Conservation (phyloP, 2,888 invertebrate genomes). For the Atrina japonica region DNA sequence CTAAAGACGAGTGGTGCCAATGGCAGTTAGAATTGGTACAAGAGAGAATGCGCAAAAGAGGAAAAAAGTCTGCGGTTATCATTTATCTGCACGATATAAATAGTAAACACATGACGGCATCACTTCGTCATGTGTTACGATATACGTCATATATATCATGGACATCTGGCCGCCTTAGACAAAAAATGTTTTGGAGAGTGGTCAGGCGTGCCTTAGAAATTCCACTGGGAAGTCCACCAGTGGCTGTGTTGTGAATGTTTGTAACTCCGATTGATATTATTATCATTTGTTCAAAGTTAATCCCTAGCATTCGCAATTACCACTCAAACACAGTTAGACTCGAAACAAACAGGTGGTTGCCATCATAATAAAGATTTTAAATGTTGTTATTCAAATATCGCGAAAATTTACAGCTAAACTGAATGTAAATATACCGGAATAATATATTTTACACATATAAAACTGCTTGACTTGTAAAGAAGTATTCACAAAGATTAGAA, state of each 20-base stretch:
- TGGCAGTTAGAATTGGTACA: slow-evolving; percentile 24
- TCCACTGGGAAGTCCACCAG: slow-evolving; percentile 9
- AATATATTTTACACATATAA: too few relatives aligned
- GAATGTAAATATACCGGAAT: too few relatives aligned
- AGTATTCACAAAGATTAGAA: too few relatives aligned
- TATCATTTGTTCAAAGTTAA: too few relatives aligned
- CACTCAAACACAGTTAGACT: too few relatives aligned
- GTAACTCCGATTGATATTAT: too few relatives aligned
- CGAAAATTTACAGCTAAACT: too few relatives aligned
- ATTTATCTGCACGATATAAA: slow-evolving; percentile 11
- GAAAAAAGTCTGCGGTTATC: slow-evolving; percentile 7
- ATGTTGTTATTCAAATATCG: too few relatives aligned
- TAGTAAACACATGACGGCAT: slow-evolving; percentile 18
- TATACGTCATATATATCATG: slow-evolving; percentile 9
- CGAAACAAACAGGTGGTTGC: too few relatives aligned
- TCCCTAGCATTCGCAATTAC: too few relatives aligned
- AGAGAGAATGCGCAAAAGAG: slow-evolving; percentile 19
- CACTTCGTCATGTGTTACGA: background rate
- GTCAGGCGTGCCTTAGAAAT: background rate
- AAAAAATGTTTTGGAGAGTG: slow-evolving; percentile 25
- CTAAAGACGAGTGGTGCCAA: slow-evolving; percentile 32
- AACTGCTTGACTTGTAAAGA: too few relatives aligned
- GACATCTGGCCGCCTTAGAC: slow-evolving; percentile 3
- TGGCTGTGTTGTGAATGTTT: slow-evolving; percentile 1
- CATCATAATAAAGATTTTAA: too few relatives aligned